Evolutionary conservation across 2,888 invertebrate species (phyloP).

Genomic region (Brassicogethes aeneus): DNA sequence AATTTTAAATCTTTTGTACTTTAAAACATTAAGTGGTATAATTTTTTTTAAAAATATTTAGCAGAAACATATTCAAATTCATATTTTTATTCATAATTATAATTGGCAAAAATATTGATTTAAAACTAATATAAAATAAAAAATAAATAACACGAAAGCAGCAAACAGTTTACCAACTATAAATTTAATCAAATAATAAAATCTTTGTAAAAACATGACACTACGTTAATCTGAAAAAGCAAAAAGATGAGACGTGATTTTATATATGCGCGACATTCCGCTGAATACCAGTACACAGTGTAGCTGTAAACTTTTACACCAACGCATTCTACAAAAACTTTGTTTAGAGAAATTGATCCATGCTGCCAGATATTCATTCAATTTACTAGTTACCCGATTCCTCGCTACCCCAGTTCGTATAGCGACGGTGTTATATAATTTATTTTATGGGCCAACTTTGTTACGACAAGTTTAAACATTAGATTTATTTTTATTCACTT

Average conservation of each 20-base stretch:
- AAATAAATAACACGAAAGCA: too few relatives aligned
- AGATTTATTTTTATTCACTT: not conserved
- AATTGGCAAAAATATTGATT: too few relatives aligned
- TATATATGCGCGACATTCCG: not conserved
- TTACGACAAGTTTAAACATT: not conserved
- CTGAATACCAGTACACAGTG: not conserved
- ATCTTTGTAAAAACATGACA: not conserved
- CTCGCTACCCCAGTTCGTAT: not conserved
- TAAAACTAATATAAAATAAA: too few relatives aligned
- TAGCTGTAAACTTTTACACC: not conserved
- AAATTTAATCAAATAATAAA: too few relatives aligned
- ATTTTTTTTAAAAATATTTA: too few relatives aligned
- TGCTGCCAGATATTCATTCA: not conserved
- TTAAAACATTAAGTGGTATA: too few relatives aligned
- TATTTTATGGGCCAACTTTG: not conserved
- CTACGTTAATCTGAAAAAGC: too few relatives aligned
- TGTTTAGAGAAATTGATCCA: not conserved
- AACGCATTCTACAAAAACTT: not conserved
- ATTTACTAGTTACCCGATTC: not conserved
- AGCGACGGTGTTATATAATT: not conserved
- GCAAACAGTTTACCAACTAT: too few relatives aligned
- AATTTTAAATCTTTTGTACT: too few relatives aligned
- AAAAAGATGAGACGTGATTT: not conserved
- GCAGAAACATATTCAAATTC: too few relatives aligned
- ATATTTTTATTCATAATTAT: too few relatives aligned